A percentile compares a stretch with the other conserved stretches of the same genome.
Conservation (phyloP, 2,888 invertebrate genomes). For the Apotomis betuletana region DNA sequence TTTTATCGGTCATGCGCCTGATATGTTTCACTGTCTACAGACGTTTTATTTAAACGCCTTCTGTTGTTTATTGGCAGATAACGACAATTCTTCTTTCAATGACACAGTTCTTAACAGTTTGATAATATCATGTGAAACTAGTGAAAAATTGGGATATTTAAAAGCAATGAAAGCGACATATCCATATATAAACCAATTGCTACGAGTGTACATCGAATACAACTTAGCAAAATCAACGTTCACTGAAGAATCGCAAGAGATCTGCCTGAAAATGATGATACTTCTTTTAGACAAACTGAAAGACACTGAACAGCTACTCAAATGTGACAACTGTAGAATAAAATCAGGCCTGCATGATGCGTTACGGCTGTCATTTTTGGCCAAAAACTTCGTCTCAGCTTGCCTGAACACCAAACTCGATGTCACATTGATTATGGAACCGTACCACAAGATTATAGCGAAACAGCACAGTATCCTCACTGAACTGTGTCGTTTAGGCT, state of each 20-base stretch:
- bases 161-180: constrained; percentile 58
- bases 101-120: constrained; percentile 61
- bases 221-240: constrained; percentile 49
- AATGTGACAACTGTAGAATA: constrained; percentile 68
- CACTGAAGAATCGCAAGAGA: constrained; percentile 50
- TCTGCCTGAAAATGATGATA: constrained; percentile 60
- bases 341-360: constrained; percentile 69
- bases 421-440: constrained; percentile 50
- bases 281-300: constrained; percentile 57
- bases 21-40: constrained; percentile 65
- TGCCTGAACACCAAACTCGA: constrained; percentile 51
- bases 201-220: constrained; percentile 65
- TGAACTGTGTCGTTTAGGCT: constrained; percentile 56
- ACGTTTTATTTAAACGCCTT: constrained; percentile 65
- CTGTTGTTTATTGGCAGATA: constrained; percentile 58
- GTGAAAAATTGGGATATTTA: constrained; percentile 60
- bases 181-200: constrained; percentile 64
- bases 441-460: constrained; percentile 51
- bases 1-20: constrained; percentile 58
- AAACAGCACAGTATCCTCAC: constrained; percentile 60
- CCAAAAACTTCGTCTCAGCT: constrained; percentile 59
- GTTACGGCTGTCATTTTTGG: constrained; percentile 61
- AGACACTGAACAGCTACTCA: constrained; percentile 59
- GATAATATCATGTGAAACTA: constrained; percentile 55
- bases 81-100: constrained; percentile 46